These are phyloP conservation scores for Tenthredo amoena DNA, from an alignment of 2,888 invertebrate genomes.

Conservation along the genomic window DNA sequence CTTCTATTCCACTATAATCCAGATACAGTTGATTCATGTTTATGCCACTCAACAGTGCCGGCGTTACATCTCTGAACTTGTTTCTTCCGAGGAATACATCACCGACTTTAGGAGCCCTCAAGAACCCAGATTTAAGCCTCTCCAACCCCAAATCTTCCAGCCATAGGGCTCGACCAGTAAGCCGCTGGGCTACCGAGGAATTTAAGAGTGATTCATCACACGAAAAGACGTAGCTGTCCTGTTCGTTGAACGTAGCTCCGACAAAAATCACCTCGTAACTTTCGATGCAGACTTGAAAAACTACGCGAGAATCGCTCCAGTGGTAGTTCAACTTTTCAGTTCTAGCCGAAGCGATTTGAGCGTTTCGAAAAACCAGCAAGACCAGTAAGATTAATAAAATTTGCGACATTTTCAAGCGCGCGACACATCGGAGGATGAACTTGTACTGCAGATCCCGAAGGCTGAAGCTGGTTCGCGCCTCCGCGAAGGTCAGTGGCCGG, in stretches of 20 bases:
- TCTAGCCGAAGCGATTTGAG: not conserved
- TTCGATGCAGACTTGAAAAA: slow-evolving; percentile 30
- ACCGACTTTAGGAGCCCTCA: not conserved
- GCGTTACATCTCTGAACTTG: slow-evolving; percentile 9
- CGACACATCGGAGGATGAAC: not conserved
- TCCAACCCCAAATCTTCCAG: slow-evolving; percentile 1
- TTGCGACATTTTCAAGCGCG: not conserved
- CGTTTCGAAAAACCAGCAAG: not conserved
- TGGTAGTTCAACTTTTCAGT: not conserved
- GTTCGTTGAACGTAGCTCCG: not conserved
- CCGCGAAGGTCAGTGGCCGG: not conserved
- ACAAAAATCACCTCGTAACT: slow-evolving; percentile 14
- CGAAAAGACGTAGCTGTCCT: not conserved
- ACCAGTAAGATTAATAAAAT: not conserved
- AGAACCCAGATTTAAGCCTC: slow-evolving; percentile 11
- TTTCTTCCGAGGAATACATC: not conserved
- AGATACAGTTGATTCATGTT: slow-evolving; percentile 20
- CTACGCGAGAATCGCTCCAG: not conserved
- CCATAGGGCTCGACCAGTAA: slow-evolving; percentile 19
- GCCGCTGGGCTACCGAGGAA: not conserved
- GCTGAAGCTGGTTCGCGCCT: not conserved
- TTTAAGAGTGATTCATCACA: slow-evolving; percentile 32
- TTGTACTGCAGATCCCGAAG: not conserved
- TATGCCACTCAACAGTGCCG: not conserved
- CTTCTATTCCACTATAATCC: slow-evolving; percentile 4